phyloP scores from a whole-genome alignment of 2,888 invertebrate species.

The Eupithecia tripunctaria region DNA sequence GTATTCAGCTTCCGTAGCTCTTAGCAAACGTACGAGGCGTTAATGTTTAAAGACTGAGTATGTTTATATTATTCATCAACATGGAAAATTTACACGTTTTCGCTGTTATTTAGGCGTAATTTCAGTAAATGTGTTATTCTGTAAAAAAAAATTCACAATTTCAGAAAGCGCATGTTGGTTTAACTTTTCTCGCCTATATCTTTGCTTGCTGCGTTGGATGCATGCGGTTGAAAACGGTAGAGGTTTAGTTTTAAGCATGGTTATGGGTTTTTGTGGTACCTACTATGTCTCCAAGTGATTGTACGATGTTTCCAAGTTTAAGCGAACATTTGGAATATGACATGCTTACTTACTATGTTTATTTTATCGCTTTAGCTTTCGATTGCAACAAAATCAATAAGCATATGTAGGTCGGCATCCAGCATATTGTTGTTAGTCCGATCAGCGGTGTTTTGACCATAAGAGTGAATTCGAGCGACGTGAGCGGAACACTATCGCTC shows the following conservation, averaged over 20 bases:
- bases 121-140: neutral
- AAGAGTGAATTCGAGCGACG: neutral
- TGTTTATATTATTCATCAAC: neutral
- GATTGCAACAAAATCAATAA: neutral
- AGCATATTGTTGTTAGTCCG: neutral
- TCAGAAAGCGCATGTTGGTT: constrained; percentile 18
- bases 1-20: constrained; percentile 31
- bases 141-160: constrained; percentile 6
- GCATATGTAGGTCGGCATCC: neutral
- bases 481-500: neutral
- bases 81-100: neutral
- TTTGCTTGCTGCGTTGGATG: constrained; percentile 20
- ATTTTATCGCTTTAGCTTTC: neutral
- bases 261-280: constrained; percentile 3
- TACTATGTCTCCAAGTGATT: no score
- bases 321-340: neutral
- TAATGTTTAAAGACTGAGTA: neutral
- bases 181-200: constrained; percentile 11
- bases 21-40: constrained; percentile 16
- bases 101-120: neutral
- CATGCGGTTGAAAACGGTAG: constrained; percentile 19
- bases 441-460: neutral
- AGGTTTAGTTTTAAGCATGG: constrained; percentile 14
- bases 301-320: neutral
- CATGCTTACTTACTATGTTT: neutral